Evolutionary conservation across 2,113 vertebrate species (phyloP).

Genomic region (Hipposideros armiger): DNA sequence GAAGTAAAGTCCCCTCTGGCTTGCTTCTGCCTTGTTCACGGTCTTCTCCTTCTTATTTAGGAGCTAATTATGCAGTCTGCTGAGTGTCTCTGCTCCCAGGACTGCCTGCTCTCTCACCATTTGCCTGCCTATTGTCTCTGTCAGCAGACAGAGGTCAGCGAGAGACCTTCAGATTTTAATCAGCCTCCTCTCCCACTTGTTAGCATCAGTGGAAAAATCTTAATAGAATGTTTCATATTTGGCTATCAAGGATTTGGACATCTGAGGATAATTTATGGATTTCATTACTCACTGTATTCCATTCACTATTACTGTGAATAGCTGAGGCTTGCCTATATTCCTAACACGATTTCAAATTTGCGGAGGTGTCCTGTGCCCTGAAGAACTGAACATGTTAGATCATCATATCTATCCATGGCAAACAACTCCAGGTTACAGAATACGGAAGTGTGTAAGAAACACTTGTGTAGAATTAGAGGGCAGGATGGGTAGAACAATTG

Average conservation of each 20-base stretch:
- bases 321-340: not conserved
- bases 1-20: not conserved
- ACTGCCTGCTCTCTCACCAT: not conserved
- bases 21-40: not conserved
- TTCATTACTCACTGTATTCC: slow-evolving; percentile 36
- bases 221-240: slow-evolving; percentile 48
- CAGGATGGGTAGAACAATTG: not conserved
- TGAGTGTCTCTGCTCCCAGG: not conserved
- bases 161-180: slow-evolving; percentile 38
- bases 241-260: not conserved
- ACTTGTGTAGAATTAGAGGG: not conserved
- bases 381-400: not conserved
- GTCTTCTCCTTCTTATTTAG: slow-evolving; percentile 27
- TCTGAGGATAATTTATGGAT: slow-evolving; percentile 56
- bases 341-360: slow-evolving; percentile 9
- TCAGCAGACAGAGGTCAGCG: slow-evolving; percentile 4
- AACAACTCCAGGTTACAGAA: not conserved
- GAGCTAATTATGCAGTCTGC: slow-evolving; percentile 13
- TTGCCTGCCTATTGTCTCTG: slow-evolving; percentile 47
- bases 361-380: not conserved
- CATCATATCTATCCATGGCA: not conserved
- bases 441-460: not conserved
- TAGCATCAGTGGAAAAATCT: slow-evolving; percentile 20
- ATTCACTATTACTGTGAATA: not conserved
- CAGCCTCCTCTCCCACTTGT: slow-evolving; percentile 45